Evolutionary conservation across 2,113 vertebrate genomes (phyloP).

Genomic region (Leptosomus discolor): DNA sequence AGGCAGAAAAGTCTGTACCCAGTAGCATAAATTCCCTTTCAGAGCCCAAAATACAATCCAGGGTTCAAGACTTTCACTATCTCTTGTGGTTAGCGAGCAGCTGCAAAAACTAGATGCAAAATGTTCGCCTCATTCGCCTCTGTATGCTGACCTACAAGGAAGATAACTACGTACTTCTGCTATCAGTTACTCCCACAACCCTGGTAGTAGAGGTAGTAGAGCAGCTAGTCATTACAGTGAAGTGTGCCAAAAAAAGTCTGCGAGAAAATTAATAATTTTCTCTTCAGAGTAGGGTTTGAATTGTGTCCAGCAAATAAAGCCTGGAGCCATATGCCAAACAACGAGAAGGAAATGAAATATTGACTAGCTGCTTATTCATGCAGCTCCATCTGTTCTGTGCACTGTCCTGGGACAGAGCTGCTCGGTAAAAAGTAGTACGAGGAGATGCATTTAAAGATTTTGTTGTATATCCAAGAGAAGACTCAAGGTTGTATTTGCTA

Average conservation of each 20-base stretch:
- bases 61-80: neutral
- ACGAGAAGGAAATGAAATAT: slow-evolving; percentile 23
- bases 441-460: neutral
- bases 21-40: neutral
- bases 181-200: slow-evolving; percentile 16
- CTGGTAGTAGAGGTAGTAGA: neutral
- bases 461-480: neutral
- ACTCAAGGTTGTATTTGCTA: neutral
- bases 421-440: neutral
- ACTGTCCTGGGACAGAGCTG: neutral
- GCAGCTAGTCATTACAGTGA: neutral
- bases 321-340: neutral
- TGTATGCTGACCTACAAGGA: slow-evolving; percentile 32
- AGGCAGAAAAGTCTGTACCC: neutral
- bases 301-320: neutral
- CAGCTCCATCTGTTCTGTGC: neutral
- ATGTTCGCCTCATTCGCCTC: neutral
- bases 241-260: neutral
- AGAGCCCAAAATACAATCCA: neutral
- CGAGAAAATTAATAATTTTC: neutral
- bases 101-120: slow-evolving; percentile 28
- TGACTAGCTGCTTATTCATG: slow-evolving; percentile 3
- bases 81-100: neutral
- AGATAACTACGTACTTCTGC: slow-evolving; percentile 23
- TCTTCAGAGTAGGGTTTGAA: neutral